Percentiles rank a stretch among this genome's conserved stretches.
These are phyloP conservation scores for Protonibea diacanthus DNA, from an alignment of 2,797 vertebrate genomes.

Conservation along the genomic window DNA sequence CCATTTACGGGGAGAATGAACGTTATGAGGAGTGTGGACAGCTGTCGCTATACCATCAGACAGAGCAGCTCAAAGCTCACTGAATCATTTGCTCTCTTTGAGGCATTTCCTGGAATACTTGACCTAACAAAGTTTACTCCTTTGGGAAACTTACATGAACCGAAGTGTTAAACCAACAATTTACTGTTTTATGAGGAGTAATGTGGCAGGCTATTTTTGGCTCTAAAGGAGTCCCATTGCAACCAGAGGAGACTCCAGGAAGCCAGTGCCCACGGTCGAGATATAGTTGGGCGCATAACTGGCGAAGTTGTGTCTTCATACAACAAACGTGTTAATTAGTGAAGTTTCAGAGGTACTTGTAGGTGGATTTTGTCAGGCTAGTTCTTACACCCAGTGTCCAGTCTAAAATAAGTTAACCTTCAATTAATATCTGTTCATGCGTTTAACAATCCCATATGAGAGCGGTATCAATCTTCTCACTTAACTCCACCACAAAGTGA, in stretches of 20 bases:
- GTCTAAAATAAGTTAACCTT: background rate
- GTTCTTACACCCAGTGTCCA: background rate
- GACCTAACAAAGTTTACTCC: background rate
- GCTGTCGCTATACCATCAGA: background rate
- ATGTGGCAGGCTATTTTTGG: background rate
- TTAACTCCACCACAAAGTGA: background rate
- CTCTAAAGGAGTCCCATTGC: conserved; percentile 1
- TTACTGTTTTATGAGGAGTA: background rate
- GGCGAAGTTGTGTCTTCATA: background rate
- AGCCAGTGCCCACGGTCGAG: background rate
- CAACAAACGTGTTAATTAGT: background rate
- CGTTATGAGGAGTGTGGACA: background rate
- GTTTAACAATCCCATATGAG: background rate
- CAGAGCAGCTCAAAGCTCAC: background rate
- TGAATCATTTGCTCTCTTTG: background rate
- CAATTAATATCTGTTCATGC: too few species aligned
- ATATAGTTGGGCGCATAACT: background rate
- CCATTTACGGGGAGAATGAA: background rate
- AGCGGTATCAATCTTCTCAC: background rate
- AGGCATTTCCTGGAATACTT: background rate
- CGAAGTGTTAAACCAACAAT: background rate
- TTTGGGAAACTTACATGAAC: background rate
- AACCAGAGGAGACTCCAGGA: background rate
- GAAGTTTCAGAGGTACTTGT: background rate
- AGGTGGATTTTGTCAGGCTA: background rate